These are phyloP conservation scores for Tetramorium parvispinum DNA, from an alignment of 1,140 invertebrate genomes.

Conservation along the genomic window DNA sequence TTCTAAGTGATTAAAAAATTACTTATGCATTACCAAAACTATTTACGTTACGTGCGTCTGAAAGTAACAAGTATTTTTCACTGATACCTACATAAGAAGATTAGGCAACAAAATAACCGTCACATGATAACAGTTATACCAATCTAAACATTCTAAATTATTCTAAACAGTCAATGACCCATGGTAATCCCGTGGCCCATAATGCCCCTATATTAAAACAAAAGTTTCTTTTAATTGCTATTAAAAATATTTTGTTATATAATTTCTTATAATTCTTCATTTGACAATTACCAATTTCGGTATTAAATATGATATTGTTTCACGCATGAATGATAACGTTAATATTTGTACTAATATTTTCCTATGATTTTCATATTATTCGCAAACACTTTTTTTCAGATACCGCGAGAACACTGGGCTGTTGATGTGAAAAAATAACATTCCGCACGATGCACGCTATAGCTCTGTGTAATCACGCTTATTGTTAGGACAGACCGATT, in stretches of 20 bases:
- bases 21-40: too few relatives aligned
- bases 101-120: too few relatives aligned
- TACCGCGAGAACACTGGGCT: background rate
- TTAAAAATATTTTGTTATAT: constrained; percentile 9
- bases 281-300: background rate
- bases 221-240: background rate
- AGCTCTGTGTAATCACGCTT: constrained; percentile 43
- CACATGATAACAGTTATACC: too few relatives aligned
- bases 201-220: too few relatives aligned
- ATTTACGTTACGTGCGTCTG: too few relatives aligned
- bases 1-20: too few relatives aligned
- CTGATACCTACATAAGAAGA: too few relatives aligned
- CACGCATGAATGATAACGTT: background rate
- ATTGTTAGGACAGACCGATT: constrained; percentile 52
- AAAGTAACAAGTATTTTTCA: too few relatives aligned
- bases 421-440: constrained; percentile 53
- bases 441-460: constrained; percentile 14
- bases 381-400: constrained; percentile 19
- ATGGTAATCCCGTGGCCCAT: too few relatives aligned
- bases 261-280: background rate
- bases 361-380: constrained; percentile 34
- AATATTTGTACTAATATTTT: constrained; percentile 29
- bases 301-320: constrained; percentile 12
- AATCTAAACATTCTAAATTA: too few relatives aligned
- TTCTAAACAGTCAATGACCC: too few relatives aligned